Conservation (phyloP, 2,888 invertebrate genomes). For the Carcina quercana region DNA sequence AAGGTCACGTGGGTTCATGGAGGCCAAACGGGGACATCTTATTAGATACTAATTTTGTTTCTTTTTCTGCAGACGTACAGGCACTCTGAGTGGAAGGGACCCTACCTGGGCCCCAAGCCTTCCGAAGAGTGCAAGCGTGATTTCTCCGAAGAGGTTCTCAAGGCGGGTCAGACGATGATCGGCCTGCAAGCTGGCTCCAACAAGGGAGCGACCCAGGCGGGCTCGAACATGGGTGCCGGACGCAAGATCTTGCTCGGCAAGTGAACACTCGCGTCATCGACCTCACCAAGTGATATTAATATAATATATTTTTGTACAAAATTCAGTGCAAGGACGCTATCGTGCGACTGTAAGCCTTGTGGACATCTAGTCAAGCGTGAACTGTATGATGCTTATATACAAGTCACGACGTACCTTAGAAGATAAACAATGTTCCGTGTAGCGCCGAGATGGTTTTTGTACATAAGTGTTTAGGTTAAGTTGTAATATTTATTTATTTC, state of each 20-base stretch:
- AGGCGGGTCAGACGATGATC: conserved; percentile 91
- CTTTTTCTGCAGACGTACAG: conserved; percentile 83
- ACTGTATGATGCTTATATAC: conserved; percentile 29
- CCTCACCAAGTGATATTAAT: conserved; percentile 63
- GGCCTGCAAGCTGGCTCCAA: conserved; percentile 97
- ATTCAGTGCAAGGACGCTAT: conserved; percentile 55
- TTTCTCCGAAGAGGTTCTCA: conserved; percentile 93
- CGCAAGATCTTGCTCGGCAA: conserved; percentile 94
- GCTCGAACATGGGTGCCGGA: conserved; percentile 91
- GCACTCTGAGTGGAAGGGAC: conserved; percentile 89
- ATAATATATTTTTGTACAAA: conserved; percentile 64
- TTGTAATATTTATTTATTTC: conserved; percentile 58
- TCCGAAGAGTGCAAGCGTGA: conserved; percentile 95
- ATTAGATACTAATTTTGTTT: conserved; percentile 12
- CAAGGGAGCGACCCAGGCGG: conserved; percentile 96
- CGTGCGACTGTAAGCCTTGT: conserved; percentile 46
- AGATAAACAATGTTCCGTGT: conserved; percentile 33
- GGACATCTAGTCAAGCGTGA: conserved; percentile 47
- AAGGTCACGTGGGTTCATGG: conserved; percentile 38
- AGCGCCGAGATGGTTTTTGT: conserved; percentile 57
- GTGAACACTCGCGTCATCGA: conserved; percentile 61
- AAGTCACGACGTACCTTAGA: conserved; percentile 14
- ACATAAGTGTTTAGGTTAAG: conserved; percentile 61
- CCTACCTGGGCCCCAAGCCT: conserved; percentile 95
- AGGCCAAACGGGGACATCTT: conserved; percentile 33